phyloP scores from a whole-genome alignment of 2,797 vertebrate species.

The Sebastes trivittatus region DNA sequence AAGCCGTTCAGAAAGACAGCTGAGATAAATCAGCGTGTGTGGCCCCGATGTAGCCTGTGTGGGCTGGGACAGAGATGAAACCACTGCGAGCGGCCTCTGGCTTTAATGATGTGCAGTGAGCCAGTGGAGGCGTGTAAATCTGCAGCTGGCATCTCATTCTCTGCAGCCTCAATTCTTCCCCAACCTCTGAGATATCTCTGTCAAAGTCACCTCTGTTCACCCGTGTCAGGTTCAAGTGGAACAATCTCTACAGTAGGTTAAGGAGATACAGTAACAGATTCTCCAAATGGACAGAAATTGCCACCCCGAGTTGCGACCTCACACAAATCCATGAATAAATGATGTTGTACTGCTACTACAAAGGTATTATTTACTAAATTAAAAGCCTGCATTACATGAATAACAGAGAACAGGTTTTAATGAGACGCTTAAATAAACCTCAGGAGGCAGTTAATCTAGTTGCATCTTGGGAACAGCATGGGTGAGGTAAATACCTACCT shows the following conservation, averaged over 20 bases:
- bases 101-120: constrained; percentile 83
- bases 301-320: neutral
- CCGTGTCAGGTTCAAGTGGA: constrained; percentile 55
- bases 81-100: constrained; percentile 70
- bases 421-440: neutral
- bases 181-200: constrained; percentile 62
- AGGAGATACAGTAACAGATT: neutral
- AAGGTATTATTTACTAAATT: neutral
- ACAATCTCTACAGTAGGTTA: constrained; percentile 23
- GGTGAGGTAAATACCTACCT: constrained; percentile 7
- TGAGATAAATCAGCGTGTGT: constrained; percentile 80
- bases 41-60: constrained; percentile 71
- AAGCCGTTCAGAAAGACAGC: constrained; percentile 77
- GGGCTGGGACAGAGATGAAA: constrained; percentile 74
- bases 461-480: neutral
- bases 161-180: constrained; percentile 55
- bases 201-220: constrained; percentile 72
- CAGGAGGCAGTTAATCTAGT: neutral
- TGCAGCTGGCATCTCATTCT: constrained; percentile 75
- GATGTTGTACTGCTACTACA: neutral
- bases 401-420: neutral
- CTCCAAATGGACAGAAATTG: neutral
- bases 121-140: constrained; percentile 78
- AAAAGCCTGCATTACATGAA: neutral
- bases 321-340: neutral